Conservation (phyloP, 2,888 invertebrate genomes). For the Venustoraphidia nigricollis region DNA sequence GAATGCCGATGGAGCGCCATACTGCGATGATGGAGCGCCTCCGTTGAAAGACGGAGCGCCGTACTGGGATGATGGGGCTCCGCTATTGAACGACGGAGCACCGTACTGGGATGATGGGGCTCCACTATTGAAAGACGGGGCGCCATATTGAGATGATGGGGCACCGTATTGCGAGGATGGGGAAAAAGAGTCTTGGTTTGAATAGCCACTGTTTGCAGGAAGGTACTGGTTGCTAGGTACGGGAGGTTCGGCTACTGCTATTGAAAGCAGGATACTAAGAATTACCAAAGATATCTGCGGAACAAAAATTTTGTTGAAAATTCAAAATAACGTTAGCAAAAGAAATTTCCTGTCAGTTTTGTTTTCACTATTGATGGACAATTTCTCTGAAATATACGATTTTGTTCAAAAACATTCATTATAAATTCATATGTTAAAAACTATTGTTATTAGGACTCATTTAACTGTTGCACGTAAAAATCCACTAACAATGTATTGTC, state of each 20-base stretch:
- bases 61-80: conserved; percentile 33
- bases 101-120: conserved; percentile 32
- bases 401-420: too few relatives aligned
- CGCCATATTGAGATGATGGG: conserved; percentile 23
- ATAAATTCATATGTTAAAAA: too few relatives aligned
- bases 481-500: too few relatives aligned
- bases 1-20: conserved; percentile 31
- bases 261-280: conserved; percentile 11
- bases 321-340: too few relatives aligned
- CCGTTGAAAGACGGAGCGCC: conserved; percentile 19
- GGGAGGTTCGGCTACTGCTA: conserved; percentile 25
- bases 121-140: conserved; percentile 15
- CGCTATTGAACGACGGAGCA: conserved; percentile 30
- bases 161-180: conserved; percentile 19
- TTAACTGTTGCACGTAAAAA: too few relatives aligned
- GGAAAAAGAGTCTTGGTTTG: conserved; percentile 7
- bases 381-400: too few relatives aligned
- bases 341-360: too few relatives aligned
- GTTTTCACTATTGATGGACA: too few relatives aligned
- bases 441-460: too few relatives aligned
- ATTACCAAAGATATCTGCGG: background rate
- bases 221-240: conserved; percentile 23
- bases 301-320: too few relatives aligned
- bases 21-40: conserved; percentile 17
- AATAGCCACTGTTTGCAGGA: conserved; percentile 16